phyloP scores from a whole-genome alignment of 2,797 vertebrate genomes.

The Pelochelys cantorii region DNA sequence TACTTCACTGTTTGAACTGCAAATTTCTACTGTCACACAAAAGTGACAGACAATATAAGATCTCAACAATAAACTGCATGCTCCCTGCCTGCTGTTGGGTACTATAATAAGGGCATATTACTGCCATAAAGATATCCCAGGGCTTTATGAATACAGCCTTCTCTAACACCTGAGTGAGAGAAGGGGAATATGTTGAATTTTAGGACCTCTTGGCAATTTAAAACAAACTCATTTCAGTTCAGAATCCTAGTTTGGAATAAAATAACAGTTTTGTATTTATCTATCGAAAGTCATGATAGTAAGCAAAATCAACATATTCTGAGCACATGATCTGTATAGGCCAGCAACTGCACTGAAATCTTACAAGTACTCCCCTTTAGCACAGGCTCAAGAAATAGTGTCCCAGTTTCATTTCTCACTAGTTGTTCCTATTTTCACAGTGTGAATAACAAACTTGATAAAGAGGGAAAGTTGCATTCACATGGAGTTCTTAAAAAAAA shows the following conservation, averaged over 20 bases:
- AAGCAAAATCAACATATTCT: conserved; percentile 53
- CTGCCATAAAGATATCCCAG: conserved; percentile 40
- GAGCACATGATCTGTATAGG: conserved; percentile 34
- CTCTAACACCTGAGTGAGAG: not conserved
- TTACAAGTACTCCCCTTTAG: conserved; percentile 17
- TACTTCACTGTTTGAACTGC: conserved; percentile 65
- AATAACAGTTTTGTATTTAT: conserved; percentile 57
- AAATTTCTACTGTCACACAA: conserved; percentile 39
- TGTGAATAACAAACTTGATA: not conserved
- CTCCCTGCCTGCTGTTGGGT: conserved; percentile 60
- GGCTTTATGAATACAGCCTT: not conserved
- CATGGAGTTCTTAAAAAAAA: not conserved
- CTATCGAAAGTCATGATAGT: conserved; percentile 45
- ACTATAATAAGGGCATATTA: conserved; percentile 23
- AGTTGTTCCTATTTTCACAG: not conserved
- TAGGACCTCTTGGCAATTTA: conserved; percentile 1
- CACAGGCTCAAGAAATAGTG: not conserved
- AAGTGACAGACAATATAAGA: conserved; percentile 25
- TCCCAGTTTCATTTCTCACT: not conserved
- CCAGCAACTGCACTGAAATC: conserved; percentile 13
- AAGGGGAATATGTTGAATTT: conserved; percentile 29
- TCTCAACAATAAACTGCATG: conserved; percentile 18
- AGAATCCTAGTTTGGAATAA: conserved; percentile 33
- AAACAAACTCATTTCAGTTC: not conserved
- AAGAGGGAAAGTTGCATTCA: conserved; percentile 8